Evolutionary conservation across 1,140 invertebrate genomes (phyloP).

Genomic region (Nasonia vitripennis): DNA sequence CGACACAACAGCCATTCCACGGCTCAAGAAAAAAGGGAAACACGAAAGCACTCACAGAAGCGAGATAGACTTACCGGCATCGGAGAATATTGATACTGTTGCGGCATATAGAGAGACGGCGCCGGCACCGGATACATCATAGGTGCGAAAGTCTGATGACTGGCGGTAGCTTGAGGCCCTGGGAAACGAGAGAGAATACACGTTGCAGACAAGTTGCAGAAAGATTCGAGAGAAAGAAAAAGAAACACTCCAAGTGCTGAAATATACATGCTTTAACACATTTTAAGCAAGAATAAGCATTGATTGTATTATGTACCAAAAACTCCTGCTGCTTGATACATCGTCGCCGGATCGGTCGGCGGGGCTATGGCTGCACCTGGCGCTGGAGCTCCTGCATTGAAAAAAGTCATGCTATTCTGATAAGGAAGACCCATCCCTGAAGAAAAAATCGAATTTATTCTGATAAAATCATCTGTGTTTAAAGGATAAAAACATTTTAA

Average conservation of each 20-base stretch:
- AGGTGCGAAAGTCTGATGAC: slow-evolving; percentile 71
- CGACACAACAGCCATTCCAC: slow-evolving; percentile 28
- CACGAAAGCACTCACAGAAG: slow-evolving; percentile 12
- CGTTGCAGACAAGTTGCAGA: slow-evolving; percentile 42
- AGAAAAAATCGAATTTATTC: slow-evolving; percentile 23
- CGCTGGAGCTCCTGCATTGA: slow-evolving; percentile 70
- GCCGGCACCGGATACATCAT: slow-evolving; percentile 72
- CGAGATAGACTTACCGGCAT: slow-evolving; percentile 69
- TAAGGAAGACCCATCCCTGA: slow-evolving; percentile 74
- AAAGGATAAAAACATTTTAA: not conserved
- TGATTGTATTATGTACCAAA: slow-evolving; percentile 65
- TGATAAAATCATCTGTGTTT: too few species aligned
- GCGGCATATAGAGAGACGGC: slow-evolving; percentile 73
- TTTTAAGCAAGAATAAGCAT: slow-evolving; percentile 34
- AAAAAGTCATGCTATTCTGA: slow-evolving; percentile 79
- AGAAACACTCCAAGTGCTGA: slow-evolving; percentile 20
- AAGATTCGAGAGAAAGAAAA: slow-evolving; percentile 35
- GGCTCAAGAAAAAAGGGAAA: slow-evolving; percentile 14
- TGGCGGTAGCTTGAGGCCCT: slow-evolving; percentile 70
- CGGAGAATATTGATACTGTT: slow-evolving; percentile 73
- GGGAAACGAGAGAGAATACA: slow-evolving; percentile 49
- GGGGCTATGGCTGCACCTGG: slow-evolving; percentile 69
- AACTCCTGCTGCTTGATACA: slow-evolving; percentile 73
- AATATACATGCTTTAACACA: slow-evolving; percentile 38
- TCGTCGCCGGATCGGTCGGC: slow-evolving; percentile 69